Percentiles rank a stretch among this genome's conserved stretches.
Evolutionary conservation across 2,797 vertebrate species (phyloP).

Genomic region (Spheniscus humboldti): DNA sequence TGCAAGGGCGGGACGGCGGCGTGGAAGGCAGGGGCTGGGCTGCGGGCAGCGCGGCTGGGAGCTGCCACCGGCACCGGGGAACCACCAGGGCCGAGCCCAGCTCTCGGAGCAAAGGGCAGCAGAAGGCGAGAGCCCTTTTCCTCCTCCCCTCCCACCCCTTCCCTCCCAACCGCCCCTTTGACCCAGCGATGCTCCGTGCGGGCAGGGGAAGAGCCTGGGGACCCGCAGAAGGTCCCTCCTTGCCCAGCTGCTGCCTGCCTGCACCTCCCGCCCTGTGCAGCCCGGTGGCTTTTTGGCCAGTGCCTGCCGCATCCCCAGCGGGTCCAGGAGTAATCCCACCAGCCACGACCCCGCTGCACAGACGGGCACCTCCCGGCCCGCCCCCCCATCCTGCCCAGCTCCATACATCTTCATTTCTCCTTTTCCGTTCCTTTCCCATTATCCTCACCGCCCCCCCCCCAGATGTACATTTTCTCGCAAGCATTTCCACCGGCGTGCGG

Average conservation of each 20-base stretch:
- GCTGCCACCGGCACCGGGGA: not conserved
- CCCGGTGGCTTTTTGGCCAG: not conserved
- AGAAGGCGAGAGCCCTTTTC: not conserved
- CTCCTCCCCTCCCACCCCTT: not conserved
- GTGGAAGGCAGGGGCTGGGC: not conserved
- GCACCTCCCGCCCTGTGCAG: not conserved
- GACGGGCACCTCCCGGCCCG: not conserved
- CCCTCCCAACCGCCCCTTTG: not conserved
- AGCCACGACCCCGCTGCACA: not conserved
- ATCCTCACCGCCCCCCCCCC: not conserved
- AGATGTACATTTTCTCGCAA: conserved; percentile 1
- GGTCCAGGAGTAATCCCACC: not conserved
- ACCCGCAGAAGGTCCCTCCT: not conserved
- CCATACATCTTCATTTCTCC: not conserved
- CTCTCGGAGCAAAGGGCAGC: not conserved
- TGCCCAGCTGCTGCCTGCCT: fast-evolving
- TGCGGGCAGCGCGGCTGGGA: not conserved
- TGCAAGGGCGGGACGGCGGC: not conserved
- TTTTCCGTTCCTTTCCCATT: not conserved
- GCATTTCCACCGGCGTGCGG: conserved; percentile 3
- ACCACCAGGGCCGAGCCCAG: fast-evolving
- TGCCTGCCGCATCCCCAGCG: not conserved
- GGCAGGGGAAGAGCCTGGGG: not conserved
- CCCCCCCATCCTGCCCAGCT: not conserved
- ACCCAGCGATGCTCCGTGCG: not conserved